Evolutionary conservation across 2,888 invertebrate genomes (phyloP).

Genomic region (Macrophya annulata): DNA sequence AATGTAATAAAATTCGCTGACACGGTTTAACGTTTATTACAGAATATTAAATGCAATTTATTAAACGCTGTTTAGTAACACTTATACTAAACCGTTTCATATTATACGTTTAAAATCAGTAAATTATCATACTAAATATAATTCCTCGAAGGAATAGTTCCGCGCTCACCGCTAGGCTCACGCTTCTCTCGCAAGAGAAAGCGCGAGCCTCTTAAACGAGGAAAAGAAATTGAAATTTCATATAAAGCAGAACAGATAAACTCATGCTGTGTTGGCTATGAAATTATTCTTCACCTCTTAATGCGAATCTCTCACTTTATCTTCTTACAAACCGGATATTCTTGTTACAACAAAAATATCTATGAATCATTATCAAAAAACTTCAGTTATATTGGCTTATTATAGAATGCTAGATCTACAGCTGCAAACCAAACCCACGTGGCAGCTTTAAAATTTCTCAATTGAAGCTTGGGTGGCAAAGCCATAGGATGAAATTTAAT

Average conservation of each 20-base stretch:
- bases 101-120: not conserved
- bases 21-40: not conserved
- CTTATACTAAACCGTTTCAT: not conserved
- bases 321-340: not conserved
- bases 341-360: constrained; percentile 2
- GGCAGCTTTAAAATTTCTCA: not conserved
- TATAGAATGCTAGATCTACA: not conserved
- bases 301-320: not conserved
- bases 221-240: not conserved
- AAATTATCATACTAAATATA: not conserved
- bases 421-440: not conserved
- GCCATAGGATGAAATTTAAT: not conserved
- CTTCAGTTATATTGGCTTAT: not conserved
- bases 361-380: not conserved
- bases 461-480: not conserved
- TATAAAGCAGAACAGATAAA: not conserved
- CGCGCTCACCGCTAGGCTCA: not conserved
- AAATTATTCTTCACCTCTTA: not conserved
- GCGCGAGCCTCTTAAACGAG: not conserved
- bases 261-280: not conserved
- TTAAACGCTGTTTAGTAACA: not conserved
- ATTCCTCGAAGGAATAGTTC: not conserved
- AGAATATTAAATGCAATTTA: not conserved
- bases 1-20: constrained; percentile 3
- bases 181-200: not conserved